Conservation (phyloP, 2,797 vertebrate genomes). For the Peromyscus nudipes region DNA sequence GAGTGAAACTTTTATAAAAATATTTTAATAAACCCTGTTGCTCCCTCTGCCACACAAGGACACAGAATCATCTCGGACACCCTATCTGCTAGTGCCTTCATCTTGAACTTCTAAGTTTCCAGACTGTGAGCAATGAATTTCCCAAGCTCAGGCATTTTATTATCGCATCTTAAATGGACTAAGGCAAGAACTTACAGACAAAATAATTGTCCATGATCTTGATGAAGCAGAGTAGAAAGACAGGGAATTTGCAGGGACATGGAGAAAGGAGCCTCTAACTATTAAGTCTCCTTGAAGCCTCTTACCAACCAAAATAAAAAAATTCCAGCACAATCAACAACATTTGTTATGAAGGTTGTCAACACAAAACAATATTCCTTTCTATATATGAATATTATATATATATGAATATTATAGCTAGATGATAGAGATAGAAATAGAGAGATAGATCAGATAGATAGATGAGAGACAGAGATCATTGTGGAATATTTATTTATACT, state of each 20-base stretch:
- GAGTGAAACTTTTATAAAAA: background rate
- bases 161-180: background rate
- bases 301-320: background rate
- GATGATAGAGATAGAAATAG: background rate
- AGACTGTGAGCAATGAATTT: background rate
- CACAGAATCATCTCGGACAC: background rate
- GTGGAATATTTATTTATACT: background rate
- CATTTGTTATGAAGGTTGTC: background rate
- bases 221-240: background rate
- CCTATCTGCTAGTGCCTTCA: background rate
- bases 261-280: background rate
- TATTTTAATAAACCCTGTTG: background rate
- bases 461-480: background rate
- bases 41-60: background rate
- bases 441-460: background rate
- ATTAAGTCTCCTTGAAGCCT: background rate
- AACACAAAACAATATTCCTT: background rate
- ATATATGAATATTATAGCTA: background rate
- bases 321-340: background rate
- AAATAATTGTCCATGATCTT: background rate
- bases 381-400: background rate
- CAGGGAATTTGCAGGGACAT: background rate
- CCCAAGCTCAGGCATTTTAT: background rate
- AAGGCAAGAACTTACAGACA: background rate
- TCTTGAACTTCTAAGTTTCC: background rate